Percentiles rank a stretch among this genome's conserved stretches.
Conservation (phyloP, 1,140 invertebrate species). For the Trachymyrmex septentrionalis region DNA sequence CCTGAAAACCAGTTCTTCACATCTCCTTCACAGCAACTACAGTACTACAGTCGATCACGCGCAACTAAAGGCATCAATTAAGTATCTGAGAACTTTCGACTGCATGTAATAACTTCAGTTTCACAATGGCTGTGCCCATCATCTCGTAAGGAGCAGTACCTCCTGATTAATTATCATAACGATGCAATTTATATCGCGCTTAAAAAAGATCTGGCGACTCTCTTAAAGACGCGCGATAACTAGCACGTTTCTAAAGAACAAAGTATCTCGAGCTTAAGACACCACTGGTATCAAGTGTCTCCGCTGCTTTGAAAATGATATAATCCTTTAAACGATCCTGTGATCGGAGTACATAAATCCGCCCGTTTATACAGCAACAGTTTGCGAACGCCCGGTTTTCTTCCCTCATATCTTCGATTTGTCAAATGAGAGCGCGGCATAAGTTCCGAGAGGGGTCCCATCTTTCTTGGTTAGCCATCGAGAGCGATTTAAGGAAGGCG, state of each 20-base stretch:
- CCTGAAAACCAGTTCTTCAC: slow-evolving; percentile 7
- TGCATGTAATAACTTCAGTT: slow-evolving; percentile 18
- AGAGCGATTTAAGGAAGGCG: slow-evolving; percentile 31
- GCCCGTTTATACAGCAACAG: neutral
- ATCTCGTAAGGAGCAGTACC: neutral
- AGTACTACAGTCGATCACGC: neutral
- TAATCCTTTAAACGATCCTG: slow-evolving; percentile 8
- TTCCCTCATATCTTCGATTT: slow-evolving; percentile 15
- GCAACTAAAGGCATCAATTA: neutral
- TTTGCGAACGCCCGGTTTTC: neutral
- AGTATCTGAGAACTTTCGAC: slow-evolving; percentile 21
- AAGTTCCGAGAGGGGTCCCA: neutral
- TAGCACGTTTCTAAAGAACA: neutral
- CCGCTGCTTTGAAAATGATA: neutral
- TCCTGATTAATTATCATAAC: slow-evolving; percentile 30
- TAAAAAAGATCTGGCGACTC: slow-evolving; percentile 27
- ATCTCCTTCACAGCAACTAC: neutral
- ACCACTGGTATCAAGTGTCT: slow-evolving; percentile 15
- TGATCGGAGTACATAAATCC: slow-evolving; percentile 1
- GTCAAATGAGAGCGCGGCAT: slow-evolving; percentile 26
- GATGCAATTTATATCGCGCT: slow-evolving; percentile 23
- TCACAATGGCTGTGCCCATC: neutral
- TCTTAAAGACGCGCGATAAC: slow-evolving; percentile 8
- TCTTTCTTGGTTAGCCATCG: slow-evolving; percentile 34
- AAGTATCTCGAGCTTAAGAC: slow-evolving; percentile 7